phyloP scores from a whole-genome alignment of 1,140 invertebrate species.

The Archegozetes longisetosus region DNA sequence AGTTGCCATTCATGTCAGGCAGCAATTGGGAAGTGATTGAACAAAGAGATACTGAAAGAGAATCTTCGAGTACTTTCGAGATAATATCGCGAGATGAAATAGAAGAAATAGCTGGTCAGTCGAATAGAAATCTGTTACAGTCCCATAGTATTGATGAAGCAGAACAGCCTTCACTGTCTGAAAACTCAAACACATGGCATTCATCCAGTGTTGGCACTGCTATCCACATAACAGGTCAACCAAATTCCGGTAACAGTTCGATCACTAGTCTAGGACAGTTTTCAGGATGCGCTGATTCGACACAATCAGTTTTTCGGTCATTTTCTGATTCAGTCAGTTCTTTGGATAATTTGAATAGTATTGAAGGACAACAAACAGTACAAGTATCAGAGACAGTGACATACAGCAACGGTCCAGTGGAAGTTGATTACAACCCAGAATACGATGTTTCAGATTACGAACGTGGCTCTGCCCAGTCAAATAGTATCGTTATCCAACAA shows the following conservation, averaged over 20 bases:
- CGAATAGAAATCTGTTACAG: too few species aligned
- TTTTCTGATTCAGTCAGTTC: background rate
- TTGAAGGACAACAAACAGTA: too few species aligned
- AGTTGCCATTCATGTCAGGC: slow-evolving; percentile 18
- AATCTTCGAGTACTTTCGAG: slow-evolving; percentile 1
- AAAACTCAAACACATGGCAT: slow-evolving; percentile 21
- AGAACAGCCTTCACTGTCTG: slow-evolving; percentile 20
- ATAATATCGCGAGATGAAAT: background rate
- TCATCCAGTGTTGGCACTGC: slow-evolving; percentile 20
- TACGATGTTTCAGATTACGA: slow-evolving; percentile 30
- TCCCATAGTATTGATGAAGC: background rate
- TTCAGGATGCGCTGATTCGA: background rate
- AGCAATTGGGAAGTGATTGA: slow-evolving; percentile 18
- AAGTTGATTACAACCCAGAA: slow-evolving; percentile 37
- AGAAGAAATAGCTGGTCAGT: background rate
- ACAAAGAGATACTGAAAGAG: background rate
- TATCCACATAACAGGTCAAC: slow-evolving; percentile 8
- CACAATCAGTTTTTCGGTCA: background rate
- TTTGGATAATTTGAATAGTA: background rate
- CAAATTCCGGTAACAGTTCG: background rate
- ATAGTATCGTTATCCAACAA: background rate
- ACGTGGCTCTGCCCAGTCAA: slow-evolving; percentile 5
- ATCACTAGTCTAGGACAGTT: background rate
- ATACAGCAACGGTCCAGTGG: slow-evolving; percentile 37
- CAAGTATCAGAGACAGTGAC: too few species aligned